These are phyloP conservation scores for Heliornis fulica DNA, from an alignment of 2,113 vertebrate genomes.

Conservation along the genomic window DNA sequence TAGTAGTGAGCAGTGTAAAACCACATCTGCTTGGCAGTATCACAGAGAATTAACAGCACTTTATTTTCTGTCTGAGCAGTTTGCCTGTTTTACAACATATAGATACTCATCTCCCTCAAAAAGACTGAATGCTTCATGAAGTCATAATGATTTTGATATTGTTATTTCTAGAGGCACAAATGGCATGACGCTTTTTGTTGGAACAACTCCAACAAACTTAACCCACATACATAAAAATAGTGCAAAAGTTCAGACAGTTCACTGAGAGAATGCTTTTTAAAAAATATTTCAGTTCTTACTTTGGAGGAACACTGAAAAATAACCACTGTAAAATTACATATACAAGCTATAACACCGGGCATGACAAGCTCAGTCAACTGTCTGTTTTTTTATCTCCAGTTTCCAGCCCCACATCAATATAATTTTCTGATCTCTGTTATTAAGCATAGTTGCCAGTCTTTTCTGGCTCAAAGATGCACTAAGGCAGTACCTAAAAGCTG, in stretches of 20 bases:
- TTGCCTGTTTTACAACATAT: not conserved
- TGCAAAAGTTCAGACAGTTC: not conserved
- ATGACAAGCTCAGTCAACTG: not conserved
- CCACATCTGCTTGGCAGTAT: not conserved
- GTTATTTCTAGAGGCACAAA: not conserved
- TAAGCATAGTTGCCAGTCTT: not conserved
- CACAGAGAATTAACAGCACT: not conserved
- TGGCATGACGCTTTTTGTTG: rapidly evolving
- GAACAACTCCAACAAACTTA: not conserved
- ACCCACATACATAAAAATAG: not conserved
- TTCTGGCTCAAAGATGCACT: not conserved
- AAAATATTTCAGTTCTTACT: not conserved
- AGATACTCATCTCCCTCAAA: not conserved
- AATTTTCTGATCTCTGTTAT: not conserved
- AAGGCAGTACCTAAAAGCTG: not conserved
- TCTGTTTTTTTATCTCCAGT: not conserved
- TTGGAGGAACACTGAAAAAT: not conserved
- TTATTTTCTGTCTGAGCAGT: not conserved
- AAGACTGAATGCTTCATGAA: not conserved
- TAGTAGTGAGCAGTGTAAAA: not conserved
- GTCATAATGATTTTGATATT: not conserved
- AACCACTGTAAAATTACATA: not conserved
- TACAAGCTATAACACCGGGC: rapidly evolving
- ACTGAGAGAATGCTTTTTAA: not conserved
- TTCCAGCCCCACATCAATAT: not conserved